These are phyloP conservation scores for Cyanoramphus novaezelandiae DNA, from an alignment of 2,113 vertebrate species.

Conservation along the genomic window DNA sequence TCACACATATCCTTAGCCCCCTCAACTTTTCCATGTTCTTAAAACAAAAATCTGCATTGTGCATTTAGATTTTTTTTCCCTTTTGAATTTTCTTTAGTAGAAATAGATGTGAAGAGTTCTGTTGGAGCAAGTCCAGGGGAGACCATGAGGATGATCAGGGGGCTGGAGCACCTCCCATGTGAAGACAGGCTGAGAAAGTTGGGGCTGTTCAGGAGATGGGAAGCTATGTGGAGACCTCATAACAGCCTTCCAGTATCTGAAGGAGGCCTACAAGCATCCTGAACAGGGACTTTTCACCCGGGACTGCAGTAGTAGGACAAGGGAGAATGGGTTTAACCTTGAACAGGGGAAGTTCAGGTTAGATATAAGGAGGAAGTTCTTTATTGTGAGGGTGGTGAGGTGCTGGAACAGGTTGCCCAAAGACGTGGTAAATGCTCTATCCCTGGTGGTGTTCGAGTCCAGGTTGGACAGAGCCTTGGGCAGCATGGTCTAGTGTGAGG, in stretches of 20 bases:
- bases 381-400: background rate
- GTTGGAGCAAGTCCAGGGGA: background rate
- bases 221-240: background rate
- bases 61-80: background rate
- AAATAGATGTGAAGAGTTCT: background rate
- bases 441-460: background rate
- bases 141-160: background rate
- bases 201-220: background rate
- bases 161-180: background rate
- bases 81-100: background rate
- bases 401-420: background rate
- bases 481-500: background rate
- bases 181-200: background rate
- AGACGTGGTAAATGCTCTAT: background rate
- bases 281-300: background rate
- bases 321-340: background rate
- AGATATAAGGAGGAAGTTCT: background rate
- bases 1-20: background rate
- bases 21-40: background rate
- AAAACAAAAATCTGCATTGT: background rate
- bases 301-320: background rate
- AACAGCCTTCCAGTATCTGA: background rate
- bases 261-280: background rate
- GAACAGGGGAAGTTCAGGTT: background rate
- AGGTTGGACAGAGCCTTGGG: background rate